Base-by-base conservation (phyloP, 2,888 invertebrate genomes). In the Lissonota sp. region DNA sequence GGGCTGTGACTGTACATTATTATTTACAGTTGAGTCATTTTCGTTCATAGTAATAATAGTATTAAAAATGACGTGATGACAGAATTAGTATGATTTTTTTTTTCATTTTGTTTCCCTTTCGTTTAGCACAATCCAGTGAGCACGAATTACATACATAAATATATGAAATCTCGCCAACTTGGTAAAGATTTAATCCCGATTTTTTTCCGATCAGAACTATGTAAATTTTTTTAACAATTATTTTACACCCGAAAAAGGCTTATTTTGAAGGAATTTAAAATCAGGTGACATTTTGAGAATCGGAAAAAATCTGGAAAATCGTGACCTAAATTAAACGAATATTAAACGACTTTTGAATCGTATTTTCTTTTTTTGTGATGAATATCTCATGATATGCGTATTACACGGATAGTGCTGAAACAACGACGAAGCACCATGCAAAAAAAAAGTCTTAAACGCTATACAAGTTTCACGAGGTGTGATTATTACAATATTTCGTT, bases 401-500 rank as follows among this genome's bases (percentile, higher is more conserved):
- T 75, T 78, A 80, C 80, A 79, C 79, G 78, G 77, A 83, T 67
- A 72, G 79, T 82, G 79, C 79, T 79, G 79, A 58, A 73, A 79
- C 79, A 76, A 76, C 76, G 73, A 79, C 79, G 82, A 82, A 82
- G 81, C 82, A 82, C 72, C 79, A 82, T 82, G 79, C 79, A 82
- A 75, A 73, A 66, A 26, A 26, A 51, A 51, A 51, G 67, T 76
- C 72, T 79, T 82, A 72, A 14, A 82, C 79, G 73, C 77, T 79
- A 79, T 73, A 79, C 79, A 82, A 80, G 26, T 26, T 80, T 79
- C 49, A 79, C 76, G 73, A 39, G 64, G 69, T 82, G 60, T 82
- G 62, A 79, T 79, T 76, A 62, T 79, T 67, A 82, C 71, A 82
- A 75, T 79, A 75, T 62, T 49, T 67, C 71, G 40, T 70, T 26